A percentile compares a stretch with the other conserved stretches of the same genome.
Evolutionary conservation across 2,888 invertebrate genomes (phyloP).

Genomic region (Polietes domitor): DNA sequence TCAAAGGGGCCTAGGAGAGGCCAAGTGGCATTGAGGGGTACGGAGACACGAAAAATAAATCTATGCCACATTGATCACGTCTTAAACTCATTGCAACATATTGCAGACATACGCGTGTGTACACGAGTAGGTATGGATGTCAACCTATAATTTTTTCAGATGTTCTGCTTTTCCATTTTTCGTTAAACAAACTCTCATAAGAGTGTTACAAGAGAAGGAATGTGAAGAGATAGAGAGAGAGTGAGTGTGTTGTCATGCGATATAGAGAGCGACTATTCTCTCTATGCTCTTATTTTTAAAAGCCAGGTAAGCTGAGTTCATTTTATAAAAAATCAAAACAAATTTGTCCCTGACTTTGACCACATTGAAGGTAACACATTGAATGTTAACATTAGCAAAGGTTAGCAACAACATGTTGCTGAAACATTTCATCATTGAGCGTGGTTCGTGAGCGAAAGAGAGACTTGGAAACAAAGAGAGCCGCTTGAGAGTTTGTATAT

Average conservation of each 20-base stretch:
- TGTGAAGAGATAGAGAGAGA: background rate
- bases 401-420: conserved; percentile 68
- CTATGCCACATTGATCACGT: conserved; percentile 67
- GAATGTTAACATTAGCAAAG: conserved; percentile 63
- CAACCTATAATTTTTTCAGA: conserved; percentile 39
- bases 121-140: background rate
- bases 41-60: conserved; percentile 41
- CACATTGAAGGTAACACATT: conserved; percentile 70
- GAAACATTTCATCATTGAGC: conserved; percentile 65
- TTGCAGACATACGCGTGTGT: conserved; percentile 37
- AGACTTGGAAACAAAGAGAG: background rate
- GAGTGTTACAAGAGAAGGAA: conserved; percentile 21
- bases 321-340: conserved; percentile 58
- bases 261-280: too few relatives aligned
- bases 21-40: background rate
- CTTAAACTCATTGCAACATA: conserved; percentile 58
- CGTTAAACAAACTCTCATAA: background rate
- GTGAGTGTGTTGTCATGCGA: background rate
- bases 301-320: background rate
- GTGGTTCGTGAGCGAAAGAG: background rate
- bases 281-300: background rate
- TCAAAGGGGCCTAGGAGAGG: background rate
- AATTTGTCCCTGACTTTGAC: conserved; percentile 77
- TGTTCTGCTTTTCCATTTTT: background rate
- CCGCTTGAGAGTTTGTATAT: background rate